Base-by-base conservation (phyloP, 2,113 vertebrate species). In the Pimephales promelas region DNA sequence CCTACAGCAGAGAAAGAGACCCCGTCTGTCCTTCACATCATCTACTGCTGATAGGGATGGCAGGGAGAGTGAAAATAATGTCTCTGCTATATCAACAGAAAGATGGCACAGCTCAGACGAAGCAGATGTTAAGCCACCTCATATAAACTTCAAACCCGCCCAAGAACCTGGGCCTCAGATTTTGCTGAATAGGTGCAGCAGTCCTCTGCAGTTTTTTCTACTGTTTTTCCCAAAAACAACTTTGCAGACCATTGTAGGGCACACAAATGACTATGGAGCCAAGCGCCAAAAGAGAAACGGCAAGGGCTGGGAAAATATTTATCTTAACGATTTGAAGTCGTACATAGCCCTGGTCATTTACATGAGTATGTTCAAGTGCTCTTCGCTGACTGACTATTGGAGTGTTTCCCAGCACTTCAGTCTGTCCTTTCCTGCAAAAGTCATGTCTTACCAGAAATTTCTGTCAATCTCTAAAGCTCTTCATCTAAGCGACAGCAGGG, bases 131-230 rank as follows among this genome's bases (percentile, higher is more conserved):
- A n/a, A 78, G 24, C 56, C 75, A 45, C 56, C 75, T 9, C 36
- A 10, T 40, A n/a, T 26, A 43, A 22, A 57, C 22, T 78, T 78
- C 75, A 61, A 56, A 61, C 75, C 75, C 0, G 13, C 40, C 16
- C 54, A 78, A 61, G 36, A 40, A 43, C 75, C 75, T 78, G 75
- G 75, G 1, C 34, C 20, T 56, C 64, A 87, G 83, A 62, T 82
- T 79, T 61, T 85, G 31, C 52, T 31, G 13, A 45, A 22, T 26
- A 61, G 57, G 13, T 73, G 43, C 26, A 81, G 11, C 40, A 88
- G 76, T 70, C 78, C 84, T 78, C 13, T 61, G 36, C 75, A 82
- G 71, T 74, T 6, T 45, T 78, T 78, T 61, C 22, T 61, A 3
- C 34, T 78, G 10, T 26, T 78, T 13, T 61, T 78, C n/a, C n/a